These are phyloP conservation scores for Nettapus auritus DNA, from an alignment of 2,113 vertebrate genomes.

Conservation along the genomic window DNA sequence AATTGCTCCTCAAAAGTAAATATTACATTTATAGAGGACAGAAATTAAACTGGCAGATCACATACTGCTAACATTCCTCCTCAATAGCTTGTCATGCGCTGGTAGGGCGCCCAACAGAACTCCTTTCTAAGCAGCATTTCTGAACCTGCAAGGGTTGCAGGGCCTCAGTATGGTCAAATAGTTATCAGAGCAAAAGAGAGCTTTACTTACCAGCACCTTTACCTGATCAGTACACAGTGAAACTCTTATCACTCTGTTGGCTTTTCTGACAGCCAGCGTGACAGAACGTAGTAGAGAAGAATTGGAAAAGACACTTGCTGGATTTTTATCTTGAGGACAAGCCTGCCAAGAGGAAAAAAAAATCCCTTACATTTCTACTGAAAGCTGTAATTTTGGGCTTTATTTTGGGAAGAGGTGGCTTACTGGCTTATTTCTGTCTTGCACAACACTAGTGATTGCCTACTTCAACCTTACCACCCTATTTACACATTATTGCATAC, in stretches of 20 bases:
- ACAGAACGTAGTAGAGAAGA: neutral
- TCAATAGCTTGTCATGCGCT: neutral
- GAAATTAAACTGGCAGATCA: neutral
- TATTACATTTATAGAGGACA: neutral
- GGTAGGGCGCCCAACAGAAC: neutral
- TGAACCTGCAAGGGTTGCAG: neutral
- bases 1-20: neutral
- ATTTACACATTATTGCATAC: neutral
- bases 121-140: rapidly evolving
- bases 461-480: neutral
- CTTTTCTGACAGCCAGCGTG: neutral
- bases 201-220: neutral
- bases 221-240: neutral
- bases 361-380: neutral
- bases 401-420: neutral
- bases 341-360: neutral
- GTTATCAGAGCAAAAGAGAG: neutral
- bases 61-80: neutral
- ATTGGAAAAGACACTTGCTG: neutral
- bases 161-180: neutral
- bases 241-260: neutral
- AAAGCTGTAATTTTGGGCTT: neutral
- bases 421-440: neutral
- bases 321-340: neutral
- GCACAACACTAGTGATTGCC: neutral